phyloP scores from a whole-genome alignment of 2,113 vertebrate genomes.

The Leiothrix lutea region DNA sequence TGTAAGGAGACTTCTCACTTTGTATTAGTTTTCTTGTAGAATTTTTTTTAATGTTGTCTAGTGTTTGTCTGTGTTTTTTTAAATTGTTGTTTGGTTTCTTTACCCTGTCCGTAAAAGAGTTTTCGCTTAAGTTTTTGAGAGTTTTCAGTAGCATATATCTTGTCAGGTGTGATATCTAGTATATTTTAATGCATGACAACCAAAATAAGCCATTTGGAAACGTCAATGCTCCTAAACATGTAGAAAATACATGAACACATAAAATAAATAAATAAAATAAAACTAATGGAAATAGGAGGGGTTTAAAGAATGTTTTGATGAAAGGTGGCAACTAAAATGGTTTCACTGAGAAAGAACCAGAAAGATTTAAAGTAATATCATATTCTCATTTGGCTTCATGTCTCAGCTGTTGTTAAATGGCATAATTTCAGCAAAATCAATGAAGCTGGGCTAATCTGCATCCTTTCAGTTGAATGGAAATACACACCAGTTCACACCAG shows the following conservation, averaged over 20 bases:
- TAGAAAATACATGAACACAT: neutral
- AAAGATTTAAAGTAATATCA: neutral
- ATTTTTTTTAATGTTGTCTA: neutral
- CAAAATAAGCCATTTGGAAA: neutral
- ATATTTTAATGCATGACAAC: neutral
- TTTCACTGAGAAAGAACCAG: neutral
- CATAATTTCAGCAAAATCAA: conserved; percentile 5
- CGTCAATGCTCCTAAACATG: neutral
- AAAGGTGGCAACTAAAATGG: neutral
- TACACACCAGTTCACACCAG: neutral
- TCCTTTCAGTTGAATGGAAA: neutral
- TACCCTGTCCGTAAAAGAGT: neutral
- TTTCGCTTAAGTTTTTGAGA: neutral
- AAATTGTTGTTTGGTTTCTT: neutral
- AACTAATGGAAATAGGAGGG: neutral
- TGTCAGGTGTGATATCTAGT: neutral
- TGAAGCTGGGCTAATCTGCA: neutral
- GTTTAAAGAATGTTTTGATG: neutral
- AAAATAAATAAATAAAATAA: neutral
- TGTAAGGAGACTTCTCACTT: neutral
- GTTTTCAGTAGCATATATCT: neutral
- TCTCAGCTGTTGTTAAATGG: neutral
- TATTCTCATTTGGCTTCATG: neutral
- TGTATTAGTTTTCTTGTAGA: neutral
- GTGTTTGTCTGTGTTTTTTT: neutral